Evolutionary conservation across 2,888 invertebrate genomes (phyloP).

Genomic region (Acleris holmiana): DNA sequence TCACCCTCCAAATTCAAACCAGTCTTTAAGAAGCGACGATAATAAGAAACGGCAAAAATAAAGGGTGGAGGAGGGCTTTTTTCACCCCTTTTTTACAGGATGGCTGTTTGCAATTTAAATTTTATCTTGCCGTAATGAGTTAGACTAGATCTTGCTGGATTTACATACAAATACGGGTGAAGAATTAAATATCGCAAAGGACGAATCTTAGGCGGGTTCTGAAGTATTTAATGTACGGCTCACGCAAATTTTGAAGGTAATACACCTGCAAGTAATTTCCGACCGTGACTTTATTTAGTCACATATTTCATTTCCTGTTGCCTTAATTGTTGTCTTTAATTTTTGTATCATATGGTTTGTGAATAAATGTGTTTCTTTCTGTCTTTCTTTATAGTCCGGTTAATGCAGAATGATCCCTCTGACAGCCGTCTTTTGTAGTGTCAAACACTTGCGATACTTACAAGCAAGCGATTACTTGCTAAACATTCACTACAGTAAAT

Average conservation of each 20-base stretch:
- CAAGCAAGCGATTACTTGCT: too few relatives aligned
- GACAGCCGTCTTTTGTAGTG: too few relatives aligned
- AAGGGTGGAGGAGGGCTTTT: conserved; percentile 38
- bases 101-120: conserved; percentile 42
- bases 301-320: too few relatives aligned
- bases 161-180: conserved; percentile 37
- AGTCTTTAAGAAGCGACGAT: conserved; percentile 12
- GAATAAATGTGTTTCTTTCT: too few relatives aligned
- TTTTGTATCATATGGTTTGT: too few relatives aligned
- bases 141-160: conserved; percentile 50
- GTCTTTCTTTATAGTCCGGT: too few relatives aligned
- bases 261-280: too few relatives aligned
- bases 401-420: too few relatives aligned
- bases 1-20: conserved; percentile 6
- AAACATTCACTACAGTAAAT: too few relatives aligned
- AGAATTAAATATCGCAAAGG: conserved; percentile 33
- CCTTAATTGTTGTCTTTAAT: too few relatives aligned
- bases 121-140: conserved; percentile 61
- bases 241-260: rapidly evolving
- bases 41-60: conserved; percentile 30
- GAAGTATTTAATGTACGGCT: neutral
- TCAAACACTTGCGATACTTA: too few relatives aligned
- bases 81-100: conserved; percentile 40
- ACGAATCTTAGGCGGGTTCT: neutral
- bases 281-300: too few relatives aligned